These are phyloP conservation scores for Sycophila sp. DNA, from an alignment of 1,140 invertebrate species.

Conservation along the genomic window DNA sequence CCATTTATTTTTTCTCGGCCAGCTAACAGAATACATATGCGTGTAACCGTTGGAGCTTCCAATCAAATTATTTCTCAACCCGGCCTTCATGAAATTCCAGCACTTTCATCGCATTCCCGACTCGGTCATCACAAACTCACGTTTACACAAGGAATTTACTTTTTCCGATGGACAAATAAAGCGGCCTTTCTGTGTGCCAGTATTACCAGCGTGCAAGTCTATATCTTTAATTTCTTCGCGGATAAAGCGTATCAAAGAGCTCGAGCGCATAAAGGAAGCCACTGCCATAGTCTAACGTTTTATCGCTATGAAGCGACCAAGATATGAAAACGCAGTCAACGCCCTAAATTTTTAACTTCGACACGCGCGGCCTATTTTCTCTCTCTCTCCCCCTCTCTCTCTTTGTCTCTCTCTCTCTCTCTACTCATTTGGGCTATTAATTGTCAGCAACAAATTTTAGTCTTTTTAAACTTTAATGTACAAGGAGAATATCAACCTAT, in stretches of 20 bases:
- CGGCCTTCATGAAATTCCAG: too few relatives aligned
- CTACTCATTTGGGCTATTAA: too few relatives aligned
- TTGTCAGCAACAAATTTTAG: too few relatives aligned
- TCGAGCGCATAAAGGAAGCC: not conserved
- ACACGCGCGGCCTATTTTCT: not conserved
- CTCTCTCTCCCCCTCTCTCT: too few relatives aligned
- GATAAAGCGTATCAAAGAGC: too few relatives aligned
- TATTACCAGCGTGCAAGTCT: too few relatives aligned
- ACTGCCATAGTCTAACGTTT: not conserved
- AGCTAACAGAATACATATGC: not conserved
- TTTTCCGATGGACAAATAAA: not conserved
- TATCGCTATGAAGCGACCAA: conserved; percentile 3
- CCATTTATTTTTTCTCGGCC: not conserved
- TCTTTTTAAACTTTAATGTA: too few relatives aligned
- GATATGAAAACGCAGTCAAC: conserved; percentile 43
- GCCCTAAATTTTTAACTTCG: conserved; percentile 14
- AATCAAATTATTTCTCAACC: not conserved
- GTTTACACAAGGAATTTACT: not conserved
- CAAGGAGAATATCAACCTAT: too few relatives aligned
- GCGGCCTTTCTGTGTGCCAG: not conserved
- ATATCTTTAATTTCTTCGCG: too few relatives aligned
- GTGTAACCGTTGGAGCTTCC: too few relatives aligned
- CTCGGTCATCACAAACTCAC: not conserved
- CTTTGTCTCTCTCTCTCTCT: too few relatives aligned
- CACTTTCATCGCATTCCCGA: not conserved